These are phyloP conservation scores for Athalia cordata DNA, from an alignment of 2,888 invertebrate species.

Conservation along the genomic window DNA sequence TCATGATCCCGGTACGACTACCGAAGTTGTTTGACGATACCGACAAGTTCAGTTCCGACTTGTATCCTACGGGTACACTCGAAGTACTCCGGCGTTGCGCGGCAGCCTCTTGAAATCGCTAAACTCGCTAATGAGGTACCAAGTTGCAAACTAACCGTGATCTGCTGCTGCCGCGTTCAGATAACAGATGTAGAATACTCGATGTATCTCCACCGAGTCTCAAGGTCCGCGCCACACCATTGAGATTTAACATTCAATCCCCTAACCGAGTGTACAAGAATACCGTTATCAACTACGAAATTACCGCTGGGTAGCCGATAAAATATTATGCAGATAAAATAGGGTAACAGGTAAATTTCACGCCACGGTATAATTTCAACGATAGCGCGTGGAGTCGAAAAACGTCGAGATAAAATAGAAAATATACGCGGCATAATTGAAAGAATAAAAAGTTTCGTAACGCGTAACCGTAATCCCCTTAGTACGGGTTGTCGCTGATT, in stretches of 20 bases:
- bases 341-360: too few species aligned
- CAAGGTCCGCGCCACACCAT: too few species aligned
- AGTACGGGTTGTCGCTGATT: background rate
- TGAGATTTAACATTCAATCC: too few species aligned
- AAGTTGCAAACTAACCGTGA: slow-evolving; percentile 16
- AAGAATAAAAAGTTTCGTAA: background rate
- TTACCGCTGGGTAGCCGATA: too few species aligned
- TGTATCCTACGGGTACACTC: background rate
- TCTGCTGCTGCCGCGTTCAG: background rate
- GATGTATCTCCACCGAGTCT: background rate
- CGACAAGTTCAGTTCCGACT: slow-evolving; percentile 21
- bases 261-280: too few species aligned
- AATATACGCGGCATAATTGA: background rate
- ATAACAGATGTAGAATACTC: slow-evolving; percentile 25
- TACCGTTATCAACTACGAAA: too few species aligned
- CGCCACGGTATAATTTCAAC: too few species aligned
- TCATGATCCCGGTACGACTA: background rate
- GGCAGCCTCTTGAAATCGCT: slow-evolving; percentile 27
- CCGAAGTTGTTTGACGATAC: slow-evolving; percentile 27
- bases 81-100: background rate
- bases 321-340: too few species aligned
- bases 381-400: too few species aligned
- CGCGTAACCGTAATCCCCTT: too few species aligned
- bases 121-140: slow-evolving; percentile 31
- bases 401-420: too few species aligned